Base-by-base conservation (phyloP, 2,888 invertebrate species). In the Julus scandinavius region DNA sequence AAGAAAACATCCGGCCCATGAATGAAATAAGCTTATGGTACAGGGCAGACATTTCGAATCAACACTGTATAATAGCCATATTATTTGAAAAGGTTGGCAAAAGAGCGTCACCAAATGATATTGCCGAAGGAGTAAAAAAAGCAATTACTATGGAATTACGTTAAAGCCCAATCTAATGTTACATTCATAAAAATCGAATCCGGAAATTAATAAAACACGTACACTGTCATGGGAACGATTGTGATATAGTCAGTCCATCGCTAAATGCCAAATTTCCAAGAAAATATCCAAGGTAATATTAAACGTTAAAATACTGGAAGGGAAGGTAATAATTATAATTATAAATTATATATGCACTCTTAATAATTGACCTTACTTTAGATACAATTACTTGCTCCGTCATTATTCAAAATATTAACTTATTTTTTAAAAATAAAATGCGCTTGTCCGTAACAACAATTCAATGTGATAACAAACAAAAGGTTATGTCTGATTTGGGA, bases 151-250 rank as follows among this genome's bases (percentile, higher is more conserved):
- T 80, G 15, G 20, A 11, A 38, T 38, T 80, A 80, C 80, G 80
- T 38, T 15, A 38, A 80, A 72, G 38, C 11, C 38, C 80, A 80
- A 80, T 40, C 2, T 80, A 38, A 38, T 80, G 80, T 40, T 40
- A 29, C 80, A 80, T 80, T 80, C 80, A 80, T 80, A 38, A 54
- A 80, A 80, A 80, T 38, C 13, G 38, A 15, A 38, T 80, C 80
- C 38, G 80, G 80, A 80, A 80, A 80, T 80, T 80, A 80, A 80
- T 80, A 80, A 17, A 80, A 38, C 38, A 38, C 38, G 29, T 80
- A 4, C 4, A 38, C 38, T 15, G 38, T 0, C 38, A 80, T 80
- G 13, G 38, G 38, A 40, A 80, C 13, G 7, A 80, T 38, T 40
- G 29, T 9, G 1, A 3, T 38, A 38, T 80, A 38, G 15, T 38